Percentiles rank a stretch among this genome's conserved stretches.
Evolutionary conservation across 2,888 invertebrate genomes (phyloP).

Genomic region (Spilarctia lutea): DNA sequence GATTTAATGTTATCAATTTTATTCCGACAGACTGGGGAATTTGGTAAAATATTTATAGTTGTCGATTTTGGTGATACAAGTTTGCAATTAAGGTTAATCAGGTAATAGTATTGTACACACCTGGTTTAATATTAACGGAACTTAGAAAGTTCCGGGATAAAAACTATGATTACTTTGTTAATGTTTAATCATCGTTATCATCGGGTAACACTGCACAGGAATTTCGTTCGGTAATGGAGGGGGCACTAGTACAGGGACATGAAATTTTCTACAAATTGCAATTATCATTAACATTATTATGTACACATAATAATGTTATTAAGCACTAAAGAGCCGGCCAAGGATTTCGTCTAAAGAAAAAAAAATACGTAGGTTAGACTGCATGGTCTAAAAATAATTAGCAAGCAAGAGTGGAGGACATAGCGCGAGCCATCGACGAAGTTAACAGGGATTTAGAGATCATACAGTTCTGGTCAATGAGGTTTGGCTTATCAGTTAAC

Average conservation of each 20-base stretch:
- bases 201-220: too few relatives aligned
- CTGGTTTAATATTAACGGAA: constrained; percentile 18
- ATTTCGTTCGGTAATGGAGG: too few relatives aligned
- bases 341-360: neutral
- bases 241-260: neutral
- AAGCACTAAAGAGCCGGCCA: neutral
- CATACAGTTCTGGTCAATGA: too few relatives aligned
- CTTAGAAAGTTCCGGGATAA: constrained; percentile 4
- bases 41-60: constrained; percentile 19
- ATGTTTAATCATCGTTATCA: neutral
- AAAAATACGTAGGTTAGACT: too few relatives aligned
- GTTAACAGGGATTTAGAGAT: too few relatives aligned
- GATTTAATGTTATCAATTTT: constrained; percentile 39
- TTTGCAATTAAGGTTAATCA: constrained; percentile 14
- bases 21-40: constrained; percentile 12
- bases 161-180: neutral
- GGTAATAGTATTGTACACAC: constrained; percentile 1
- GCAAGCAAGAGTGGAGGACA: too few relatives aligned
- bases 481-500: too few relatives aligned
- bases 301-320: neutral
- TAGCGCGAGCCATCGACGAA: too few relatives aligned
- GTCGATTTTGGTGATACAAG: constrained; percentile 20
- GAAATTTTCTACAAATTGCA: neutral
- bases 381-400: neutral
- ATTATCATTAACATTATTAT: neutral